phyloP scores from a whole-genome alignment of 1,140 invertebrate species.

The Bombus sylvicola region DNA sequence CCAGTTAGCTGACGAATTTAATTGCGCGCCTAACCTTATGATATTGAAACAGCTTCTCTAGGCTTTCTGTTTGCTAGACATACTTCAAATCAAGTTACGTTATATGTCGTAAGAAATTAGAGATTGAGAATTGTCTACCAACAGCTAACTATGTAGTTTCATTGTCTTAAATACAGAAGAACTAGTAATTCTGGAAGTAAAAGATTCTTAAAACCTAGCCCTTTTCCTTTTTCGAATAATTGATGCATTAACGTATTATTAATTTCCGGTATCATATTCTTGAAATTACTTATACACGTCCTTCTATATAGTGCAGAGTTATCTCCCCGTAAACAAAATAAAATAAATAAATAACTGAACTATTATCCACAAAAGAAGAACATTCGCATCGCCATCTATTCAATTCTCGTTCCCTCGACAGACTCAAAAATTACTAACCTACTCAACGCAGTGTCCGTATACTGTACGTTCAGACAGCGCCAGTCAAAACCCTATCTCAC shows the following conservation, averaged over 20 bases:
- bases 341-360: background rate
- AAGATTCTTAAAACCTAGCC: no score
- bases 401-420: background rate
- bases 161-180: rapidly evolving
- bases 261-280: no score
- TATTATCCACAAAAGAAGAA: background rate
- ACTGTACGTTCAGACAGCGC: background rate
- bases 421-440: background rate
- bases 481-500: conserved; percentile 11
- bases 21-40: background rate
- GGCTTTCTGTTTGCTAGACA: background rate
- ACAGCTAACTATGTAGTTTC: no score
- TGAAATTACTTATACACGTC: background rate
- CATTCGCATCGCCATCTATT: background rate
- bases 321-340: background rate
- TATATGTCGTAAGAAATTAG: background rate
- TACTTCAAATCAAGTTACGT: background rate
- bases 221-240: no score
- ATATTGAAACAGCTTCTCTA: background rate
- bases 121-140: background rate
- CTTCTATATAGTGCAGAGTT: background rate
- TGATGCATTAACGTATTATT: no score
- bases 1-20: background rate
- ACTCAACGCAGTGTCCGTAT: background rate
- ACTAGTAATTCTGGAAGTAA: no score